Evolutionary conservation across 2,888 invertebrate species (phyloP).

Genomic region (Pristionchus maxplancki): DNA sequence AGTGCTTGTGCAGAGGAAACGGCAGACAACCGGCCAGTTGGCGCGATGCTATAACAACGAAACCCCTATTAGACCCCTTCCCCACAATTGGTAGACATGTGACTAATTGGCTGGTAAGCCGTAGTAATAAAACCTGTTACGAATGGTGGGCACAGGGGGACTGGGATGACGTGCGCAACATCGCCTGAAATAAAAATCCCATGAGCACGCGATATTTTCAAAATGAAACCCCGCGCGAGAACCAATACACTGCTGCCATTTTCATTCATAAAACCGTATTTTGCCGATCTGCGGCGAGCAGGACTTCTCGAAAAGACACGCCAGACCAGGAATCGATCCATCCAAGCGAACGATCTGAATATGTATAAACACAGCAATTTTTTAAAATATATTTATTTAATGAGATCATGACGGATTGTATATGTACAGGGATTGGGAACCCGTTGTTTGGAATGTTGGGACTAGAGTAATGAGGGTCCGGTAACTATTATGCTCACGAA

Average conservation of each 20-base stretch:
- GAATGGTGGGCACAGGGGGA: conserved; percentile 33
- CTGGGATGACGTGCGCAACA: conserved; percentile 42
- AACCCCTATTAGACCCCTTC: conserved; percentile 40
- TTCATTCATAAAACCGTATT: conserved; percentile 45
- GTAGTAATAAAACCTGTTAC: conserved; percentile 37
- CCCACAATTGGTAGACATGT: conserved; percentile 1
- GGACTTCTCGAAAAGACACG: conserved; percentile 25
- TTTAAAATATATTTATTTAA: conserved; percentile 23
- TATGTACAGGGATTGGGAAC: conserved; percentile 50
- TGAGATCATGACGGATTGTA: conserved; percentile 31
- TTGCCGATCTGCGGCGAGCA: neutral
- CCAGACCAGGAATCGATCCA: conserved; percentile 22
- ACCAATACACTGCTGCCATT: conserved; percentile 44
- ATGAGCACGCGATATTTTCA: conserved; percentile 31
- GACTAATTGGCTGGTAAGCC: neutral
- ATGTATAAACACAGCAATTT: conserved; percentile 45
- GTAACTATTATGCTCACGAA: conserved; percentile 43
- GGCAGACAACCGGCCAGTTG: conserved; percentile 35
- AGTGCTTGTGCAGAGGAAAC: conserved; percentile 44
- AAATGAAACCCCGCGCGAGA: conserved; percentile 34
- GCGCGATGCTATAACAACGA: conserved; percentile 45
- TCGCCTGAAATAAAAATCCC: conserved; percentile 42
- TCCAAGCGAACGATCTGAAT: conserved; percentile 50
- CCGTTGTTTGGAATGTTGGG: conserved; percentile 18
- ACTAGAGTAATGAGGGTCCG: neutral